A percentile compares a stretch with the other conserved stretches of the same genome.
These are phyloP conservation scores for Haliaeetus vocifer DNA, from an alignment of 2,797 vertebrate genomes.

Conservation along the genomic window DNA sequence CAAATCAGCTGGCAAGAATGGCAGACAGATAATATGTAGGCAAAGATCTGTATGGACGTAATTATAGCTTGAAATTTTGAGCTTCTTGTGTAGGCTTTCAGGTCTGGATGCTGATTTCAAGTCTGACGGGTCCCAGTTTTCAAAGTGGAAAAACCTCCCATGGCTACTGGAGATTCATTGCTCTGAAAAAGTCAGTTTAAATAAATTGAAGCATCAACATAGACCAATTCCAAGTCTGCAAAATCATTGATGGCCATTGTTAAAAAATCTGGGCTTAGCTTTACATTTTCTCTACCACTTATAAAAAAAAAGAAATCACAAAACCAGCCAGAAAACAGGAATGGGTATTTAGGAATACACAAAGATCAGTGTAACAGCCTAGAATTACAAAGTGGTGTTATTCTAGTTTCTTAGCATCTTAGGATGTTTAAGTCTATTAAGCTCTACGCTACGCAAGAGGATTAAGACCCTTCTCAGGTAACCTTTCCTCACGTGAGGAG, in stretches of 20 bases:
- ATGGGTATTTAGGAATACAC: neutral
- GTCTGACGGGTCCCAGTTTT: neutral
- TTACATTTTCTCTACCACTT: neutral
- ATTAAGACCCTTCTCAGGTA: neutral
- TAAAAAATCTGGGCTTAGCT: neutral
- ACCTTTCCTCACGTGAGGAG: neutral
- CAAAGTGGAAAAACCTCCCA: neutral
- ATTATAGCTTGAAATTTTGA: neutral
- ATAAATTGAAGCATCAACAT: neutral
- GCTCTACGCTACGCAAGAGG: neutral
- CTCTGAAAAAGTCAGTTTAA: neutral
- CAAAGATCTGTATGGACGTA: neutral
- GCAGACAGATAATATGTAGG: neutral
- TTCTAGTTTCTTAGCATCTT: conserved; percentile 27
- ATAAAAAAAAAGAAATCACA: neutral
- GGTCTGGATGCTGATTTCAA: neutral
- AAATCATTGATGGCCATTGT: neutral
- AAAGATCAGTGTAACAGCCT: neutral
- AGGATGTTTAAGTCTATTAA: conserved; percentile 14
- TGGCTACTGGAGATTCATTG: neutral
- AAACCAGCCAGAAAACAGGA: neutral
- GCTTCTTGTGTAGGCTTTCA: neutral
- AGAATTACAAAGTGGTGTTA: neutral
- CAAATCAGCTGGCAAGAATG: neutral
- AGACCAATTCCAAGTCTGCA: neutral